Base-by-base conservation (phyloP, 2,888 invertebrate species). In the Scelioninae gen. 1 region DNA sequence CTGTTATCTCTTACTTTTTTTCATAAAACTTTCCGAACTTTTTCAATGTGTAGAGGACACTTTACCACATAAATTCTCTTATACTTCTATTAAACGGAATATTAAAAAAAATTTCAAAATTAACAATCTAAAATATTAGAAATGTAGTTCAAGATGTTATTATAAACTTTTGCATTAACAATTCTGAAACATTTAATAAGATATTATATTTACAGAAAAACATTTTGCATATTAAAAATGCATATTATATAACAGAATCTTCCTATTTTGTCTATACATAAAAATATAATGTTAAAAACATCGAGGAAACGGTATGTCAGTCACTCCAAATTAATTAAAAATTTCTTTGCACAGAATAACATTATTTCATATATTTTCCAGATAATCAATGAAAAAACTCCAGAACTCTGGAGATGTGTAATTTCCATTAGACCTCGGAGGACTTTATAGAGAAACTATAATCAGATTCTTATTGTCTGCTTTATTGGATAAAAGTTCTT, bases 21-120 rank as follows among this genome's bases (percentile, higher is more conserved):
- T 69, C 69, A 78, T 71, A 55, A 78, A 78, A 78, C 56, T 78
- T 78, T 55, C 40, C 47, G 9, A 71, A 78, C 78, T 78, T 78
- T 78, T 78, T 56, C 78, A 69, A 78, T 78, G 71, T 65, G 45
- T 65, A 65, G n/a, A n/a, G 58, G 78, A 78, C 78, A 78, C 58
- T 65, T 71, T 58, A 34, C 78, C 58, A 65, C 71, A 78, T 78
- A 78, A 78, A 78, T 78, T 78, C 58, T 65, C 51, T 65, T 58
- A 51, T 23, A 65, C 56, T 71, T 65, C 78, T 65, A 71, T 51
- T 71, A 71, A 11, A 78, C 49, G 32, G 65, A 71, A 71, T 71
- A 71, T 71, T 78, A 71, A 51, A 71, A 68, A 63, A 40, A 40
- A 56, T 71, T 71, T 58, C 29, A 5, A 65, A 56, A 78, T 71